Evolutionary conservation across 2,888 invertebrate species (phyloP).

Genomic region (Electrophaes corylata): DNA sequence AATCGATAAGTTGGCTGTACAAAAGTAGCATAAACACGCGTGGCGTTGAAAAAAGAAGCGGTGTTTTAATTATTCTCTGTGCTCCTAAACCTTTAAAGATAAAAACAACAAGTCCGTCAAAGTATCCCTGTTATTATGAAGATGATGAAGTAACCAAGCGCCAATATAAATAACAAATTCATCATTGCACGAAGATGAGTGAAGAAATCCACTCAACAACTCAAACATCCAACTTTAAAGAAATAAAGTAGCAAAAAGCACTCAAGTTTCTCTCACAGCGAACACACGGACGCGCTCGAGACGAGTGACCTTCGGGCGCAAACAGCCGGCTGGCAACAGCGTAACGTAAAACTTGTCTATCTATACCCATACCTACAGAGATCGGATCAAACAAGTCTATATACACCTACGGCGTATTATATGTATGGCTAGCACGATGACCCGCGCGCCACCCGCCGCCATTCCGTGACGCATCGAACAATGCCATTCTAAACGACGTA

Average conservation of each 20-base stretch:
- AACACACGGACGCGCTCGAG: constrained; percentile 41
- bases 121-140: background rate
- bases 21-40: constrained; percentile 1
- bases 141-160: constrained; percentile 6
- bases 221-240: constrained; percentile 35
- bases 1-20: constrained; percentile 25
- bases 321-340: constrained; percentile 75
- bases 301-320: constrained; percentile 73
- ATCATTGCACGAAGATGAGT: constrained; percentile 22
- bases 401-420: constrained; percentile 46
- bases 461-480: constrained; percentile 69
- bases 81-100: too few relatives aligned
- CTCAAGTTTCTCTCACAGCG: constrained; percentile 36
- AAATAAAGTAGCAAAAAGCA: constrained; percentile 38
- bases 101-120: constrained; percentile 11
- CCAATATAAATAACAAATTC: constrained; percentile 8
- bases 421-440: constrained; percentile 72
- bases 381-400: constrained; percentile 61
- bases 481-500: constrained; percentile 53
- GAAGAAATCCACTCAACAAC: constrained; percentile 29
- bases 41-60: background rate
- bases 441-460: constrained; percentile 64
- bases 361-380: constrained; percentile 54
- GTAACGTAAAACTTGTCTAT: constrained; percentile 63
- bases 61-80: too few relatives aligned